phyloP scores from a whole-genome alignment of 2,113 vertebrate species.

The Pithys albifrons region DNA sequence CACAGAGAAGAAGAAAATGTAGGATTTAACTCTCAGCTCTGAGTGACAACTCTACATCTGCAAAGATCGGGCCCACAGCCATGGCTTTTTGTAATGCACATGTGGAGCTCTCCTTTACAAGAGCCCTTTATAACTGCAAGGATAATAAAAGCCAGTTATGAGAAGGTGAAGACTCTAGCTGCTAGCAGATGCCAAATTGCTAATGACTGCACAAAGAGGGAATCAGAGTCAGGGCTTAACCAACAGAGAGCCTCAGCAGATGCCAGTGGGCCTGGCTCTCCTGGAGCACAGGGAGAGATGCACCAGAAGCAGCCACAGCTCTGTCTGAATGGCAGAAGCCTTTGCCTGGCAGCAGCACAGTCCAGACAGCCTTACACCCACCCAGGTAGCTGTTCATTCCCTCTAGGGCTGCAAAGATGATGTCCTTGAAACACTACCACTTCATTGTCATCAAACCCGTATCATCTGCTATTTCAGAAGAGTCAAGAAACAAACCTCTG shows the following conservation, averaged over 20 bases:
- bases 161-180: not conserved
- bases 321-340: not conserved
- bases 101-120: not conserved
- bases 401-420: not conserved
- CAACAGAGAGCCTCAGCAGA: not conserved
- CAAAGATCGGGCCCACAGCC: not conserved
- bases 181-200: not conserved
- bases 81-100: not conserved
- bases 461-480: not conserved
- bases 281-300: not conserved
- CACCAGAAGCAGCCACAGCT: not conserved
- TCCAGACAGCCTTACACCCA: not conserved
- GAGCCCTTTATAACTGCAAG: not conserved
- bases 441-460: not conserved
- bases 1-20: accelerated
- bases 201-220: not conserved
- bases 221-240: not conserved
- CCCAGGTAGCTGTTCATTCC: not conserved
- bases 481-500: not conserved
- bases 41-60: not conserved
- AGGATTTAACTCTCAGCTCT: not conserved
- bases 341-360: accelerated
- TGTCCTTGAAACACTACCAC: not conserved
- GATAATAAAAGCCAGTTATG: not conserved
- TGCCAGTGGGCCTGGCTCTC: not conserved